Percentiles rank a stretch among this genome's conserved stretches.
phyloP scores from a whole-genome alignment of 2,888 invertebrate genomes.

The Diarsia rubi region DNA sequence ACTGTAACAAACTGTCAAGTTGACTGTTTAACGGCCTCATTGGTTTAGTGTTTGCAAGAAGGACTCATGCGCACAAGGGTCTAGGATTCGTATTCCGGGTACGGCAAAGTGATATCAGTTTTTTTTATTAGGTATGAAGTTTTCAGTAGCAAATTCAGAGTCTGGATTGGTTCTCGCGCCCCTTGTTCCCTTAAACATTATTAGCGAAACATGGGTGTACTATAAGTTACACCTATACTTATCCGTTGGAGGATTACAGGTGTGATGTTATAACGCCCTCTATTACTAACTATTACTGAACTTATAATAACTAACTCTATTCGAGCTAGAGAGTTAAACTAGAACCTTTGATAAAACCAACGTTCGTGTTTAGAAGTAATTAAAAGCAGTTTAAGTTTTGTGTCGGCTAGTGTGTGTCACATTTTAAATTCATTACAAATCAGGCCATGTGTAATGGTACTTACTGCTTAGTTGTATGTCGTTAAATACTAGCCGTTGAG shows the following conservation, averaged over 20 bases:
- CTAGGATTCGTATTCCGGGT: neutral
- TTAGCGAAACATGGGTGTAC: neutral
- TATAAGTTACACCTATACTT: neutral
- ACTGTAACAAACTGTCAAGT: neutral
- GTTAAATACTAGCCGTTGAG: slow-evolving; percentile 1
- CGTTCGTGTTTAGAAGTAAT: slow-evolving; percentile 56
- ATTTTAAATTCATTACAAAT: slow-evolving; percentile 56
- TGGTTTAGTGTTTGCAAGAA: neutral
- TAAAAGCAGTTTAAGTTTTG: slow-evolving; percentile 53
- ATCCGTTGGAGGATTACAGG: neutral
- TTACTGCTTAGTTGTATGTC: slow-evolving; percentile 19
- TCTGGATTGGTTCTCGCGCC: neutral
- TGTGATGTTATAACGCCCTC: neutral
- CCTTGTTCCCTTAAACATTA: neutral
- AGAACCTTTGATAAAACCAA: slow-evolving; percentile 38
- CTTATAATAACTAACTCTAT: neutral
- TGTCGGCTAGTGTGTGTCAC: slow-evolving; percentile 49
- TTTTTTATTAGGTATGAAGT: neutral
- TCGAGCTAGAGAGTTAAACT: slow-evolving; percentile 29
- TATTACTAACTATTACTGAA: neutral
- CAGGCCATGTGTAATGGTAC: slow-evolving; percentile 46
- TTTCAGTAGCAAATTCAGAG: neutral
- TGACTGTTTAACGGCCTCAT: neutral
- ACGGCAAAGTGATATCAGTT: neutral
- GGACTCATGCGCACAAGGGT: neutral